Conservation (phyloP, 2,888 invertebrate species). For the Meandrusa payeni region DNA sequence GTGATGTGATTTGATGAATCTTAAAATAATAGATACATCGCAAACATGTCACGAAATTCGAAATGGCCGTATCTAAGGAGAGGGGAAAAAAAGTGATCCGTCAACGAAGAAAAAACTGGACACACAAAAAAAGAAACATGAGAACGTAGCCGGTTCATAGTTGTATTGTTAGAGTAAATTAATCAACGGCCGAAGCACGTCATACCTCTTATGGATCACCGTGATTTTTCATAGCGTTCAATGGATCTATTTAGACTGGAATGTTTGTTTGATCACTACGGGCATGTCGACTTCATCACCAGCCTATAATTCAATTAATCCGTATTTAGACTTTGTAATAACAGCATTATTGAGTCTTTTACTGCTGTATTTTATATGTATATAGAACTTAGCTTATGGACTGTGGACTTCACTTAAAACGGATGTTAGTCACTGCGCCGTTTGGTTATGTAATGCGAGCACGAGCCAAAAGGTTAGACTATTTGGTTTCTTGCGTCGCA, state of each 20-base stretch:
- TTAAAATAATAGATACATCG: conserved; percentile 14
- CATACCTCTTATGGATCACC: conserved; percentile 34
- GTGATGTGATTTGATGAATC: conserved; percentile 5
- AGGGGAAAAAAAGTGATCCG: conserved; percentile 18
- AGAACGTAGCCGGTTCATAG: conserved; percentile 42
- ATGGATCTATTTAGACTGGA: conserved; percentile 38
- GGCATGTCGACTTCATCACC: conserved; percentile 23
- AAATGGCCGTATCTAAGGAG: conserved; percentile 19
- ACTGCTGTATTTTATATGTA: conserved; percentile 2
- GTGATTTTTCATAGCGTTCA: conserved; percentile 36
- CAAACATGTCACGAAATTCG: conserved; percentile 15
- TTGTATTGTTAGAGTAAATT: conserved; percentile 43
- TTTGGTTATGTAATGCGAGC: conserved; percentile 21
- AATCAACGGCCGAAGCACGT: conserved; percentile 36
- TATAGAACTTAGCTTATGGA: conserved; percentile 16
- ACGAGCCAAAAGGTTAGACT: conserved; percentile 14
- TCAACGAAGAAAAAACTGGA: conserved; percentile 19
- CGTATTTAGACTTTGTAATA: conserved; percentile 1
- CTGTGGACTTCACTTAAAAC: conserved; percentile 13
- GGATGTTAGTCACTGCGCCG: conserved; percentile 16
- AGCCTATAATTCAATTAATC: conserved; percentile 26
- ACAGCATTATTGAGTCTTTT: neutral
- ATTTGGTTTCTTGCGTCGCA: conserved; percentile 17
- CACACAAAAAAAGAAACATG: conserved; percentile 25
- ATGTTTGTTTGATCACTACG: conserved; percentile 32